These are phyloP conservation scores for Phengaris alcon DNA, from an alignment of 2,888 invertebrate genomes.

Conservation along the genomic window DNA sequence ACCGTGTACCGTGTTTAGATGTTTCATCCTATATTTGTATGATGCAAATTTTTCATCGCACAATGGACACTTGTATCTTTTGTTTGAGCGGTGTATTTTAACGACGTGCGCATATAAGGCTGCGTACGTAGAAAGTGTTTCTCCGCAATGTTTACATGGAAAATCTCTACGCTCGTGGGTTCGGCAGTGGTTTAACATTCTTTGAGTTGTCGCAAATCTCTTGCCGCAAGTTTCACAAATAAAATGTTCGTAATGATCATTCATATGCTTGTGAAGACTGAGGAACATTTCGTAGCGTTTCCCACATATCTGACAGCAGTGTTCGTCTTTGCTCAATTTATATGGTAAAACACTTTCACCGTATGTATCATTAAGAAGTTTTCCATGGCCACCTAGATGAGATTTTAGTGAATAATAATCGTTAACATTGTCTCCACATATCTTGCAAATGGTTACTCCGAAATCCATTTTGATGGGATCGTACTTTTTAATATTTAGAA, in stretches of 20 bases:
- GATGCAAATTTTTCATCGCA: constrained; percentile 70
- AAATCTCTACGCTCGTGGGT: constrained; percentile 65
- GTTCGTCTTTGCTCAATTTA: constrained; percentile 62
- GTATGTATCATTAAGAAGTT: constrained; percentile 54
- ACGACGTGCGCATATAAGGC: constrained; percentile 62
- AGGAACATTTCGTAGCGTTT: constrained; percentile 70
- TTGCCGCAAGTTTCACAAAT: constrained; percentile 74
- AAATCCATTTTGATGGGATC: constrained; percentile 72
- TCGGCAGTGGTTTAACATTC: constrained; percentile 65
- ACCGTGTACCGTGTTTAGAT: constrained; percentile 62
- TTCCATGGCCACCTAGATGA: constrained; percentile 60
- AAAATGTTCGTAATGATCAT: constrained; percentile 68
- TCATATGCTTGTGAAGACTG: constrained; percentile 71
- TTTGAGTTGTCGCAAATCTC: constrained; percentile 62
- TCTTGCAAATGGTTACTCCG: constrained; percentile 54
- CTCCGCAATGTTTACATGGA: constrained; percentile 63
- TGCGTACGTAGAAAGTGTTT: constrained; percentile 58
- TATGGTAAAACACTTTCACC: constrained; percentile 69
- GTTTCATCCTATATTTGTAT: constrained; percentile 66
- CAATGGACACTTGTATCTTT: constrained; percentile 70
- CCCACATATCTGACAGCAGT: constrained; percentile 66
- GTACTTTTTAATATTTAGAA: constrained; percentile 63
- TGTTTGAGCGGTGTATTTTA: constrained; percentile 62
- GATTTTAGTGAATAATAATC: constrained; percentile 58
- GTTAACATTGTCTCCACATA: constrained; percentile 53